phyloP scores from a whole-genome alignment of 2,797 vertebrate genomes.

The Pelochelys cantorii region DNA sequence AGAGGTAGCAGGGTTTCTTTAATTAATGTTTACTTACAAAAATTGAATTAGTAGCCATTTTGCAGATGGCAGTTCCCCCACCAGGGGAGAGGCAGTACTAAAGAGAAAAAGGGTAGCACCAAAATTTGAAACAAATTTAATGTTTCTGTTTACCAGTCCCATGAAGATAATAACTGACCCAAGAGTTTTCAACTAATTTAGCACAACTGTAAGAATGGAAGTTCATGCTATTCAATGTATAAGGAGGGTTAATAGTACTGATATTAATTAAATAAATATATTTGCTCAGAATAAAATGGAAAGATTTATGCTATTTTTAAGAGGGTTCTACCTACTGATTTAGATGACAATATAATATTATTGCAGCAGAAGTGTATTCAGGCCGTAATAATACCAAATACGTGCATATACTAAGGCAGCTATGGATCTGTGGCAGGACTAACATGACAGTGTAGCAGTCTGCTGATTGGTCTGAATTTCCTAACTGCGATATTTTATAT shows the following conservation, averaged over 20 bases:
- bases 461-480: rapidly evolving
- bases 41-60: background rate
- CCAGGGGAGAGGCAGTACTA: background rate
- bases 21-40: background rate
- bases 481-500: background rate
- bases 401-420: background rate
- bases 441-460: background rate
- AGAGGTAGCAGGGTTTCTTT: background rate
- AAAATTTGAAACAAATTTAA: background rate
- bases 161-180: background rate
- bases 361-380: background rate
- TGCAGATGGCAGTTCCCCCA: background rate
- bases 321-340: background rate
- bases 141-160: background rate
- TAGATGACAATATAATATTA: too few species aligned
- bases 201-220: background rate
- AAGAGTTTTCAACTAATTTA: background rate
- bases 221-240: background rate
- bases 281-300: background rate
- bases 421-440: background rate
- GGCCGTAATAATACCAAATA: background rate
- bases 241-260: background rate
- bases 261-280: background rate
- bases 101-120: background rate
- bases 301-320: background rate